Base-by-base conservation (phyloP, 2,797 vertebrate species). In the Manis crassicaudata region DNA sequence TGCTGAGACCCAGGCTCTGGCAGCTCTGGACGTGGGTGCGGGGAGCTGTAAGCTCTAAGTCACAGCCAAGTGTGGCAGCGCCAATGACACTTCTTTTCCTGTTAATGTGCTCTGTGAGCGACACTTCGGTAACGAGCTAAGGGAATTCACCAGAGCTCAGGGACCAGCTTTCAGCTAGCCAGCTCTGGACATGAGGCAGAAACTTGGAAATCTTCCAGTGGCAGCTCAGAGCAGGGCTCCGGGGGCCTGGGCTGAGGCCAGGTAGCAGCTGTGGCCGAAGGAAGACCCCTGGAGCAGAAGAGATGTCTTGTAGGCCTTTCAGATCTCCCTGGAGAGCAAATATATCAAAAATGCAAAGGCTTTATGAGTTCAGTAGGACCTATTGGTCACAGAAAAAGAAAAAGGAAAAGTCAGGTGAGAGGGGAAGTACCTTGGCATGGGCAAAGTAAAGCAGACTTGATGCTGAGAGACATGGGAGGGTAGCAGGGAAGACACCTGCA, bases 81-180 rank as follows among this genome's bases (percentile, higher is more conserved):
- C 29, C 25, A 32, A 1, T 32, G 73, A 86, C 63, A 95, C 27
- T 27, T 75, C 77, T 67, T n/a, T 83, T 65, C 18, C 77, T 43
- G 67, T 27, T 50, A 90, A 93, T 76, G 32, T 94, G 73, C n/a
- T 72, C 54, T 88, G 46, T 50, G 84, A 95, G 68, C 95, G 56
- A 75, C 52, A 79, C 76, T 65, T 68, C 0, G 0, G 46, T 50
- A 88, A 95, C 79, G 72, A 96, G 72, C 81, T 93, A 14, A 79
- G 90, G 63, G 77, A 88, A 88, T 95, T 93, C 52, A 50, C 37
- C 21, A 12, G 40, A 68, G 62, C 63, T 65, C 88, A 27, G 85
- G 20, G 25, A 67, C 20, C 16, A 50, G 65, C 67, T 90, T 92
- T 87, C 37, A 16, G 60, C 32, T 0, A 0, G 50, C 52, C 76